Percentiles rank a stretch among this genome's conserved stretches.
phyloP scores from a whole-genome alignment of 1,140 invertebrate species.

The Battus philenor region DNA sequence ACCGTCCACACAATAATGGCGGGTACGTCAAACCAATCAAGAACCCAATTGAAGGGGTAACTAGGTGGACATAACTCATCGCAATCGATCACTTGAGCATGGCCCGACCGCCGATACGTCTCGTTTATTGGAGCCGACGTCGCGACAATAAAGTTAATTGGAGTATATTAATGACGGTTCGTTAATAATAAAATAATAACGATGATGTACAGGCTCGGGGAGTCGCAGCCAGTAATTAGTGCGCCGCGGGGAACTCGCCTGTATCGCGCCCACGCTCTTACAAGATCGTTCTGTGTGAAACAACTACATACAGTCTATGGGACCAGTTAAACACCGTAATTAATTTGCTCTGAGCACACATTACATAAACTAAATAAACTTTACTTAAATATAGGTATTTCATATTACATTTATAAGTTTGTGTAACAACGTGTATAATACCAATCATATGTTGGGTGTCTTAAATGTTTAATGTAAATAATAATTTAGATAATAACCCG shows the following conservation, averaged over 20 bases:
- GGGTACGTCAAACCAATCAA: constrained; percentile 70
- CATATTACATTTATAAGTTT: no score
- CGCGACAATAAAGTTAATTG: constrained; percentile 71
- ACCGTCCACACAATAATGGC: constrained; percentile 53
- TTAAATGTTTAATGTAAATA: no score
- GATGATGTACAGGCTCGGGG: constrained; percentile 50
- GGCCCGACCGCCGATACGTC: constrained; percentile 49
- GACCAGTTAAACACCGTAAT: constrained; percentile 6
- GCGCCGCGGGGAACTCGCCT: constrained; percentile 33
- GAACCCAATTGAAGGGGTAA: constrained; percentile 70
- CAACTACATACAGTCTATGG: constrained; percentile 5
- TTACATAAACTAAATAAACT: background rate
- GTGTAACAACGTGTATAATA: no score
- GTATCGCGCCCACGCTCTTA: constrained; percentile 1
- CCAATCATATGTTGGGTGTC: no score
- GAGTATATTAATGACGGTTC: constrained; percentile 64
- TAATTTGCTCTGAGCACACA: constrained; percentile 5
- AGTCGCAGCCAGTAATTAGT: constrained; percentile 52
- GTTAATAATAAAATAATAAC: constrained; percentile 70
- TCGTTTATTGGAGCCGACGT: constrained; percentile 61
- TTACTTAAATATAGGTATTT: no score
- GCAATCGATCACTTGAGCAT: constrained; percentile 61
- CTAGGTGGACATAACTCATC: constrained; percentile 67
- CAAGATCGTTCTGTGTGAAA: constrained; percentile 10
- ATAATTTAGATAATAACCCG: no score